phyloP scores from a whole-genome alignment of 2,888 invertebrate species.

The Leucophenga montana region DNA sequence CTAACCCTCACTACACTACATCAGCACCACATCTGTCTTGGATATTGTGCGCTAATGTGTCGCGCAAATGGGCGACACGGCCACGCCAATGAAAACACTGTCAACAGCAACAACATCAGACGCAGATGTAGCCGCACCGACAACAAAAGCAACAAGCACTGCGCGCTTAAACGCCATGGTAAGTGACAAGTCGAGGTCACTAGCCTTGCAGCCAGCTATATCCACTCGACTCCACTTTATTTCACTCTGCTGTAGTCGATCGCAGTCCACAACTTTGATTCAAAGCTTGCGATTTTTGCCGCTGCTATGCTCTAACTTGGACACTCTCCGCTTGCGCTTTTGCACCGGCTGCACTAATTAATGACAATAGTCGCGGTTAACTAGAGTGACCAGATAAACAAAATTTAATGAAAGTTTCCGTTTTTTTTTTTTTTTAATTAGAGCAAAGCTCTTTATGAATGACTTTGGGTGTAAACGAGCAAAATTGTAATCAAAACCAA shows the following conservation, averaged over 20 bases:
- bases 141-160: constrained; percentile 5
- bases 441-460: no score
- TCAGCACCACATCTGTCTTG: neutral
- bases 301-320: neutral
- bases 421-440: no score
- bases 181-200: constrained; percentile 8
- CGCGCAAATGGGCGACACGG: constrained; percentile 13
- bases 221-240: neutral
- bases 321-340: neutral
- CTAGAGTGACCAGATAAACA: no score
- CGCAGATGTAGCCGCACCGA: neutral
- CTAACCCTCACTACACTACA: no score
- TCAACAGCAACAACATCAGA: neutral
- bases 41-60: constrained; percentile 27
- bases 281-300: neutral
- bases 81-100: constrained; percentile 6
- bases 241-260: neutral
- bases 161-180: neutral
- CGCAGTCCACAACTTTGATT: no score
- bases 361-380: constrained; percentile 8
- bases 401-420: no score
- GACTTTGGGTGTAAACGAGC: no score
- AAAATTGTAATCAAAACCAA: no score
- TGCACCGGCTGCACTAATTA: constrained; percentile 20
- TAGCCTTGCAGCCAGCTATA: neutral